These are phyloP conservation scores for Ictalurus punctatus DNA, from an alignment of 2,113 vertebrate species.

Conservation along the genomic window DNA sequence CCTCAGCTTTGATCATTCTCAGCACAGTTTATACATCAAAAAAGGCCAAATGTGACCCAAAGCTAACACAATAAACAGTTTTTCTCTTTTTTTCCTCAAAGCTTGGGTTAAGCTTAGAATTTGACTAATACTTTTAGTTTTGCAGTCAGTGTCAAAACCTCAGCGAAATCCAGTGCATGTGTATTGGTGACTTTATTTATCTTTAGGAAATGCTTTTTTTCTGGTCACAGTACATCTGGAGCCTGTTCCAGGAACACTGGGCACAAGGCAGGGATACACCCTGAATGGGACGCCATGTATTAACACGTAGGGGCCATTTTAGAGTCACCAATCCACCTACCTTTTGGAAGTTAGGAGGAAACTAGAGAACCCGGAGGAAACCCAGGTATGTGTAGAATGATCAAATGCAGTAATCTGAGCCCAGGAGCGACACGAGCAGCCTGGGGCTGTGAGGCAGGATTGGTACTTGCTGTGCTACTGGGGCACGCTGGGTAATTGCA, in stretches of 20 bases:
- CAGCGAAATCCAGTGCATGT: not conserved
- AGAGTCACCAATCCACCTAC: not conserved
- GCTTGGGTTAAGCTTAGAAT: not conserved
- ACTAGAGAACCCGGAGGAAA: not conserved
- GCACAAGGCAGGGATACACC: not conserved
- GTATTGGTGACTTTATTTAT: not conserved
- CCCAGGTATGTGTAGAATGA: not conserved
- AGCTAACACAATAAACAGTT: not conserved
- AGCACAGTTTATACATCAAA: not conserved
- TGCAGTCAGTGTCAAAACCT: not conserved
- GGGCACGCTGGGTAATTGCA: not conserved
- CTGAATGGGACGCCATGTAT: not conserved
- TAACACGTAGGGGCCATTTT: not conserved
- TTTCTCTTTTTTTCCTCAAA: not conserved
- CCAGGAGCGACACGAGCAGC: not conserved
- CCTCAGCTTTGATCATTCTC: constrained; percentile 12
- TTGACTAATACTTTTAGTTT: not conserved
- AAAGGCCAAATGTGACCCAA: constrained; percentile 5
- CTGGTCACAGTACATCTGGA: not conserved
- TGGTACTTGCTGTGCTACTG: not conserved
- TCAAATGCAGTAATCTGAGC: not conserved
- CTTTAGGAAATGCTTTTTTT: not conserved
- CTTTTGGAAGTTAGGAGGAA: not conserved
- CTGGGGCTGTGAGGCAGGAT: not conserved
- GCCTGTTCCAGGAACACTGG: not conserved